Conservation (phyloP, 2,113 vertebrate genomes). For the Gymnocephalus cernua region DNA sequence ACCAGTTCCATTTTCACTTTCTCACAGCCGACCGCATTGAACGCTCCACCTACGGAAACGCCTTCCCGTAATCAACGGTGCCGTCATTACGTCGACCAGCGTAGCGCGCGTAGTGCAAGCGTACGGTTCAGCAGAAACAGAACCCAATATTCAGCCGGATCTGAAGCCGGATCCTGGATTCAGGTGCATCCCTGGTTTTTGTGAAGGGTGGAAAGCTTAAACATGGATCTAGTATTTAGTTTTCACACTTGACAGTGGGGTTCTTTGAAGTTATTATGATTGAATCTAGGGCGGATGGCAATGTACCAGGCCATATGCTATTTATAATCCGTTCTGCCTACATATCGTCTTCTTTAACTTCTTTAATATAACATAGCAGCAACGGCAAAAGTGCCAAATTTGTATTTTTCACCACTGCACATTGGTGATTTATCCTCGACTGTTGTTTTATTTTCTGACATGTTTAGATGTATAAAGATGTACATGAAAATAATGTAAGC, state of each 20-base stretch:
- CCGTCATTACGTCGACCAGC: too few species aligned
- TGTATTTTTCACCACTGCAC: slow-evolving; percentile 70
- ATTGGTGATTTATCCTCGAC: slow-evolving; percentile 68
- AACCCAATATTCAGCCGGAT: too few species aligned
- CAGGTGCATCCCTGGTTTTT: background rate
- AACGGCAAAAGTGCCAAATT: slow-evolving; percentile 76
- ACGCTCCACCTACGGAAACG: too few species aligned
- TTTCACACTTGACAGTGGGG: slow-evolving; percentile 21
- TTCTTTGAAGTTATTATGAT: slow-evolving; percentile 47
- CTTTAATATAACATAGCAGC: slow-evolving; percentile 58
- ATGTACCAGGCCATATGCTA: slow-evolving; percentile 63
- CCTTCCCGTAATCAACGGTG: too few species aligned
- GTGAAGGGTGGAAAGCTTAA: slow-evolving; percentile 55
- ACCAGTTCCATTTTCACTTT: too few species aligned
- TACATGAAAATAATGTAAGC: slow-evolving; percentile 73
- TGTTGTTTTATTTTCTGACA: slow-evolving; percentile 55
- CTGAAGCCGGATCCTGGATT: too few species aligned
- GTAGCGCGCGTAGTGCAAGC: too few species aligned
- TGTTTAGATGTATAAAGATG: slow-evolving; percentile 72
- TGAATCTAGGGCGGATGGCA: slow-evolving; percentile 38
- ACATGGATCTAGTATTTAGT: slow-evolving; percentile 52
- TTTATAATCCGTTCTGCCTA: slow-evolving; percentile 60
- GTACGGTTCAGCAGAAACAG: too few species aligned
- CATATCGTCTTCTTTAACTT: slow-evolving; percentile 66
- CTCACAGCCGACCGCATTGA: too few species aligned